Evolutionary conservation across 2,113 vertebrate genomes (phyloP).

Genomic region (Tichodroma muraria): DNA sequence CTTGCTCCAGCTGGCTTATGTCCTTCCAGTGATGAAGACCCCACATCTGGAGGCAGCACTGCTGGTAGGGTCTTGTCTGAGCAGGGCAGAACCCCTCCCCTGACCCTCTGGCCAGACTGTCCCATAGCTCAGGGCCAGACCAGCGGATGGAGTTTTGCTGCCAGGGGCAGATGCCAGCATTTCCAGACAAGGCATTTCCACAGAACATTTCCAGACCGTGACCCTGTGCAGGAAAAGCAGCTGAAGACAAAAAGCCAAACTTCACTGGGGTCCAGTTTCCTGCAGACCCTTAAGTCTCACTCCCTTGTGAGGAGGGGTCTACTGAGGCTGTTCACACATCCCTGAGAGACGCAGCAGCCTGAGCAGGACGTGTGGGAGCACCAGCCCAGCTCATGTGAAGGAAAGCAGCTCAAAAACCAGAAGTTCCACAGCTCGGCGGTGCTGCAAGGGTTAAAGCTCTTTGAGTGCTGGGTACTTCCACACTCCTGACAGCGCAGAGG

Average conservation of each 20-base stretch:
- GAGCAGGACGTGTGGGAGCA: background rate
- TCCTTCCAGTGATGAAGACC: background rate
- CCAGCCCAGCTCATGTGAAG: background rate
- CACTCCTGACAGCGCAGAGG: background rate
- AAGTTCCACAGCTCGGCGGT: background rate
- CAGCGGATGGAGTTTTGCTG: background rate
- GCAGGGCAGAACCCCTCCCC: background rate
- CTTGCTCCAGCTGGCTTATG: rapidly evolving
- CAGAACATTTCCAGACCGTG: background rate
- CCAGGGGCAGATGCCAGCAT: background rate
- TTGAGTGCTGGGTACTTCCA: background rate
- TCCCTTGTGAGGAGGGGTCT: background rate
- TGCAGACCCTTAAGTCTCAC: background rate
- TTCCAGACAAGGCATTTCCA: too few species aligned
- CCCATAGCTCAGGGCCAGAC: background rate
- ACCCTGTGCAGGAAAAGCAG: background rate
- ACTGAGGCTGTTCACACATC: background rate
- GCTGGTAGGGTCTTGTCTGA: background rate
- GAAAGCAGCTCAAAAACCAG: background rate
- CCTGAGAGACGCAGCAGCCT: background rate
- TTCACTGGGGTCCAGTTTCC: background rate
- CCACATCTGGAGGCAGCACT: background rate
- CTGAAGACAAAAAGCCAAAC: background rate
- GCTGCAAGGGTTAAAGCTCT: background rate
- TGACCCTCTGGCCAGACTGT: background rate